A percentile compares a stretch with the other conserved stretches of the same genome.
Conservation (phyloP, 2,113 vertebrate species). For the Orthonyx spaldingii region DNA sequence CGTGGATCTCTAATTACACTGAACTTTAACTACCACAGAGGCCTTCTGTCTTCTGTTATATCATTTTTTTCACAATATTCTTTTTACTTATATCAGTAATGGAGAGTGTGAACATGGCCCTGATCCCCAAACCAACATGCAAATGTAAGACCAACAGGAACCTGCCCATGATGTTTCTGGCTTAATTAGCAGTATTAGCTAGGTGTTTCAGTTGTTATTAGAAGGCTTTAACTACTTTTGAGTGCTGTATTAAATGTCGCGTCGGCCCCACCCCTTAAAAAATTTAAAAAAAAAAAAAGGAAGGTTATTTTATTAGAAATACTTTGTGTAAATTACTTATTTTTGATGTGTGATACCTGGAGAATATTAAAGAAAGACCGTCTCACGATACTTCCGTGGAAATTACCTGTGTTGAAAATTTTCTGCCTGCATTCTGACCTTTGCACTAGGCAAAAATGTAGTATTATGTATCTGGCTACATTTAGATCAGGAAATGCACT, state of each 20-base stretch:
- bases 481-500: background rate
- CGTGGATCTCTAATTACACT: background rate
- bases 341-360: background rate
- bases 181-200: background rate
- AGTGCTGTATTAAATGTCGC: background rate
- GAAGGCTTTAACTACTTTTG: background rate
- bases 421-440: background rate
- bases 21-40: background rate
- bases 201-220: background rate
- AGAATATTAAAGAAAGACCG: background rate
- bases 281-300: too few species aligned
- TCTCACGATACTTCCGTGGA: background rate
- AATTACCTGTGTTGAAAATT: background rate
- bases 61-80: background rate
- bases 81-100: background rate
- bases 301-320: background rate
- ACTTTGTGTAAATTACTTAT: background rate
- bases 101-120: background rate
- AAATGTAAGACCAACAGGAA: background rate
- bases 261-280: rapidly evolving
- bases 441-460: background rate
- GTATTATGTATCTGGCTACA: background rate
- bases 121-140: background rate
- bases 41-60: background rate
- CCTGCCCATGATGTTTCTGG: background rate